Evolutionary conservation across 2,797 vertebrate species (phyloP).

Genomic region (Sebastes itinus): DNA sequence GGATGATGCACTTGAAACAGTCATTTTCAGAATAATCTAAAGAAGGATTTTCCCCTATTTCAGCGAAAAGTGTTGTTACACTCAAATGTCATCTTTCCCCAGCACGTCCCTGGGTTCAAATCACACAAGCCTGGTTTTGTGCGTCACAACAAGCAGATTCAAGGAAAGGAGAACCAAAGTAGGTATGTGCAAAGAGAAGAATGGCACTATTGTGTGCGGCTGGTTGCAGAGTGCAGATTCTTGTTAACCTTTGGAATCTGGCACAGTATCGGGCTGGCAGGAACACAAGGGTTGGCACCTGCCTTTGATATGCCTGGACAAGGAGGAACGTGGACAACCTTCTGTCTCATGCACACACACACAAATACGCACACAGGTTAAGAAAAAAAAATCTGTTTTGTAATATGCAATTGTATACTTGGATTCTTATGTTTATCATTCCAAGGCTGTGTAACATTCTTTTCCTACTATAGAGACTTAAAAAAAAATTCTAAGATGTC

Average conservation of each 20-base stretch:
- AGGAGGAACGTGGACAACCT: slow-evolving; percentile 57
- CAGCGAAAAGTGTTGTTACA: slow-evolving; percentile 44
- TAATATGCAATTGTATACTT: background rate
- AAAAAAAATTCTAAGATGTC: background rate
- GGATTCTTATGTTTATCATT: background rate
- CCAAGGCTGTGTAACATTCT: background rate
- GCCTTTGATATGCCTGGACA: slow-evolving; percentile 63
- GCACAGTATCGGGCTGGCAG: slow-evolving; percentile 63
- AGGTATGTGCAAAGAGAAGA: slow-evolving; percentile 73
- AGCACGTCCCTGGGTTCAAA: slow-evolving; percentile 40
- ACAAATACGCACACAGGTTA: background rate
- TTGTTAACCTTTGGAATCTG: slow-evolving; percentile 78
- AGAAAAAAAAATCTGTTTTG: background rate
- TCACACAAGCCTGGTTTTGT: slow-evolving; percentile 61
- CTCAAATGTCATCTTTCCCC: slow-evolving; percentile 53
- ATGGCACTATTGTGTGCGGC: slow-evolving; percentile 71
- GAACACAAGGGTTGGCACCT: slow-evolving; percentile 72
- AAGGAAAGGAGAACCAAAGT: slow-evolving; percentile 60
- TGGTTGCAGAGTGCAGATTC: slow-evolving; percentile 72
- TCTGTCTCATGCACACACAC: slow-evolving; percentile 27
- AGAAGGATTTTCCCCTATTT: slow-evolving; percentile 3
- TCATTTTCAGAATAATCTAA: background rate
- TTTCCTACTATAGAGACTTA: background rate
- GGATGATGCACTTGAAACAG: background rate
- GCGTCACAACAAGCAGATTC: slow-evolving; percentile 61